Conservation (phyloP, 1,140 invertebrate genomes). For the Pseudomyrmex pallidus region DNA sequence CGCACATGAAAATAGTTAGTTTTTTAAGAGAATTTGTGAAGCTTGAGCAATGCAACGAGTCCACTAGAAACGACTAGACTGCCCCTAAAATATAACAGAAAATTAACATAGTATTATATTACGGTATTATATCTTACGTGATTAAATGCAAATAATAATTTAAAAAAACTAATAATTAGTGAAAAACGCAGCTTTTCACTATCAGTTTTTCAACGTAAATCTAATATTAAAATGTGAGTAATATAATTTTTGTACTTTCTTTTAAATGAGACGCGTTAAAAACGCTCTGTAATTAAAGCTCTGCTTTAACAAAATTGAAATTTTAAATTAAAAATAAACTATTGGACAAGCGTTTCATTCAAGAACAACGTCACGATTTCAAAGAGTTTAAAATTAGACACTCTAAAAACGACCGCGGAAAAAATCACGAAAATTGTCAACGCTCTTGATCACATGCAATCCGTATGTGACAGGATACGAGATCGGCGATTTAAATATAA, state of each 20-base stretch:
- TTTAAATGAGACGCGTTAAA: background rate
- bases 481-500: conserved; percentile 22
- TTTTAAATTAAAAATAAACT: conserved; percentile 1
- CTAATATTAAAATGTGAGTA: no score
- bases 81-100: conserved; percentile 61
- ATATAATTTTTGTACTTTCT: background rate
- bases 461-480: background rate
- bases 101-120: background rate
- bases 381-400: background rate
- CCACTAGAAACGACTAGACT: conserved; percentile 57
- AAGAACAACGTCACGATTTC: background rate
- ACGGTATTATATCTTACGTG: background rate
- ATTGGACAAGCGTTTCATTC: background rate
- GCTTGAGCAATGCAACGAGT: conserved; percentile 56
- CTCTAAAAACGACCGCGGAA: background rate
- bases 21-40: background rate
- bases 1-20: background rate
- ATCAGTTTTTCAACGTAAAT: background rate
- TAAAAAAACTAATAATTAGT: background rate
- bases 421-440: background rate
- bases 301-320: background rate
- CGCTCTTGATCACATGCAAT: background rate
- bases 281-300: background rate
- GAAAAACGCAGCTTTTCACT: background rate
- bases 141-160: conserved; percentile 2